phyloP scores from a whole-genome alignment of 2,888 invertebrate genomes.

The Pammene aurita region DNA sequence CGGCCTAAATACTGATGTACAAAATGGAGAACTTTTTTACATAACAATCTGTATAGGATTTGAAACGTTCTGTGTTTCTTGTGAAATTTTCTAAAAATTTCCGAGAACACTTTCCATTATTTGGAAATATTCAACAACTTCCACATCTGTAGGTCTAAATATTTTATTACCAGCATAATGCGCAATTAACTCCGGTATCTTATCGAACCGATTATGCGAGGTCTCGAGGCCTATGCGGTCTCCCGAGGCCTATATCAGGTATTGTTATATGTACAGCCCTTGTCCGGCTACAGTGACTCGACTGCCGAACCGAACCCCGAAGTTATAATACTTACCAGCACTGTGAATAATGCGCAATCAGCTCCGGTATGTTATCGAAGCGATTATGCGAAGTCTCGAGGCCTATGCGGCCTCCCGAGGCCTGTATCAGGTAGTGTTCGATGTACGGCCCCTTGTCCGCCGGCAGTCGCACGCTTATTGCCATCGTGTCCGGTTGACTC shows the following conservation, averaged over 20 bases:
- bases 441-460: conserved; percentile 95
- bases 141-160: no score
- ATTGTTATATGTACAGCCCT: conserved; percentile 87
- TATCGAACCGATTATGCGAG: conserved; percentile 95
- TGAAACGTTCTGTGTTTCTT: no score
- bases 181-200: conserved; percentile 95
- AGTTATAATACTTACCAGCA: conserved; percentile 86
- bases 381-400: conserved; percentile 97
- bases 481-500: conserved; percentile 97
- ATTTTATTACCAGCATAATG: conserved; percentile 98
- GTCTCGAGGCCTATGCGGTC: conserved; percentile 86
- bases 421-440: conserved; percentile 97
- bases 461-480: conserved; percentile 95
- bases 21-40: no score
- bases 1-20: no score
- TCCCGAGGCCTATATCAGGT: no score
- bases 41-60: no score
- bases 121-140: no score
- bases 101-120: no score
- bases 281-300: no score
- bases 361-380: conserved; percentile 95
- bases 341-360: conserved; percentile 96
- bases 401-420: conserved; percentile 90
- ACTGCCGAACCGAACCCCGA: background rate
- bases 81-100: no score